A percentile compares a stretch with the other conserved stretches of the same genome.
phyloP scores from a whole-genome alignment of 2,888 invertebrate species.

The Eucera pruinosa region DNA sequence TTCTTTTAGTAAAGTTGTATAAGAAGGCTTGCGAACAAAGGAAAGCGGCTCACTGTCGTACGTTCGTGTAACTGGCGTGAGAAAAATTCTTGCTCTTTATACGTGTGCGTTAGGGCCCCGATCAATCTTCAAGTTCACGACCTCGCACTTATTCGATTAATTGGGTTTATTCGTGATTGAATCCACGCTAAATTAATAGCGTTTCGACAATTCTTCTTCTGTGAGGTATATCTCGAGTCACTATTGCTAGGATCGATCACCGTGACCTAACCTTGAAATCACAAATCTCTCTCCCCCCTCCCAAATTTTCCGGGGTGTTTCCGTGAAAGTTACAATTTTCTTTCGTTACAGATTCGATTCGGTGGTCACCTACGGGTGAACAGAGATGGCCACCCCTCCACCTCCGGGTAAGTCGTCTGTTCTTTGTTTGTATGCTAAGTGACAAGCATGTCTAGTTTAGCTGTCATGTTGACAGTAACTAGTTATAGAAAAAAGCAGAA shows the following conservation, averaged over 20 bases:
- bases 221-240: constrained; percentile 59
- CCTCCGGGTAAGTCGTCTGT: constrained; percentile 68
- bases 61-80: constrained; percentile 38
- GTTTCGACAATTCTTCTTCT: constrained; percentile 54
- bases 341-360: constrained; percentile 56
- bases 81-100: constrained; percentile 50
- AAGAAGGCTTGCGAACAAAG: constrained; percentile 26
- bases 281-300: constrained; percentile 30
- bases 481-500: neutral
- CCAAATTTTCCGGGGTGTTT: constrained; percentile 27
- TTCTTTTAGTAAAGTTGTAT: constrained; percentile 47
- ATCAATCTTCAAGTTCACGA: constrained; percentile 72
- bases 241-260: constrained; percentile 58
- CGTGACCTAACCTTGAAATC: constrained; percentile 73
- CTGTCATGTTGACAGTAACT: constrained; percentile 61
- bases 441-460: constrained; percentile 19
- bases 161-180: constrained; percentile 64
- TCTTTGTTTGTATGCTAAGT: neutral
- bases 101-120: constrained; percentile 61
- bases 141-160: constrained; percentile 63
- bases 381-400: constrained; percentile 74
- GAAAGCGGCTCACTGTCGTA: constrained; percentile 37
- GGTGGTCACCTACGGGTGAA: constrained; percentile 61
- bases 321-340: constrained; percentile 15
- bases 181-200: constrained; percentile 64